phyloP scores from a whole-genome alignment of 2,888 invertebrate genomes.

The Fissipunctia ypsillon region DNA sequence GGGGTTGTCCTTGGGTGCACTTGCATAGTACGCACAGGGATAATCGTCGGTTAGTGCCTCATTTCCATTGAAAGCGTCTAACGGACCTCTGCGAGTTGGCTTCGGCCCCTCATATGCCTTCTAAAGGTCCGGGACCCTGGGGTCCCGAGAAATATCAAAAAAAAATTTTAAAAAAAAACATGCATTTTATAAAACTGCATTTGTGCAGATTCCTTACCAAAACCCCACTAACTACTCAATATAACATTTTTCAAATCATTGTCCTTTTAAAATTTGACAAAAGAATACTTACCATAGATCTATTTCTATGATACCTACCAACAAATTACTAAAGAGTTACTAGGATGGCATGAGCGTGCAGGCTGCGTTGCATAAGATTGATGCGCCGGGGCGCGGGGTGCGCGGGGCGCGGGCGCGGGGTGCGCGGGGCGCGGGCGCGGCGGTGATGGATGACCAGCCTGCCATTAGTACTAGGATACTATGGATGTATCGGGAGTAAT shows the following conservation, averaged over 20 bases:
- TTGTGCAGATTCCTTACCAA: neutral
- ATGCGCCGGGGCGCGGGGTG: slow-evolving; percentile 74
- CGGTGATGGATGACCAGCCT: slow-evolving; percentile 78
- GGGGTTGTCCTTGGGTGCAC: too few species aligned
- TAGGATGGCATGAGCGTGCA: slow-evolving; percentile 78
- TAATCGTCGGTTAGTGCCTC: too few species aligned
- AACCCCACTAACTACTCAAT: neutral
- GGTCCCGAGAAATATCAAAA: too few species aligned
- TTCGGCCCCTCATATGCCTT: too few species aligned
- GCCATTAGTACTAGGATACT: slow-evolving; percentile 72
- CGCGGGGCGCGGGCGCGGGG: slow-evolving; percentile 56
- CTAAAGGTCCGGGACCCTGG: too few species aligned
- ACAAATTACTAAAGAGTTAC: slow-evolving; percentile 74
- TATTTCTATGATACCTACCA: too few species aligned
- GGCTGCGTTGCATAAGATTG: slow-evolving; percentile 84
- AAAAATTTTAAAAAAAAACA: too few species aligned
- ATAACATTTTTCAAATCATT: neutral
- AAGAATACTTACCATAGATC: too few species aligned
- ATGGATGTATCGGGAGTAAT: slow-evolving; percentile 69
- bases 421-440: slow-evolving; percentile 56
- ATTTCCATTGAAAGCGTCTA: too few species aligned
- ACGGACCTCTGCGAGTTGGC: too few species aligned
- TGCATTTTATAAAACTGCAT: too few species aligned
- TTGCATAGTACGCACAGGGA: too few species aligned
- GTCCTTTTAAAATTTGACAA: slow-evolving; percentile 42